phyloP scores from a whole-genome alignment of 64 coral and sea anemone genomes.

The Montipora sp. region DNA sequence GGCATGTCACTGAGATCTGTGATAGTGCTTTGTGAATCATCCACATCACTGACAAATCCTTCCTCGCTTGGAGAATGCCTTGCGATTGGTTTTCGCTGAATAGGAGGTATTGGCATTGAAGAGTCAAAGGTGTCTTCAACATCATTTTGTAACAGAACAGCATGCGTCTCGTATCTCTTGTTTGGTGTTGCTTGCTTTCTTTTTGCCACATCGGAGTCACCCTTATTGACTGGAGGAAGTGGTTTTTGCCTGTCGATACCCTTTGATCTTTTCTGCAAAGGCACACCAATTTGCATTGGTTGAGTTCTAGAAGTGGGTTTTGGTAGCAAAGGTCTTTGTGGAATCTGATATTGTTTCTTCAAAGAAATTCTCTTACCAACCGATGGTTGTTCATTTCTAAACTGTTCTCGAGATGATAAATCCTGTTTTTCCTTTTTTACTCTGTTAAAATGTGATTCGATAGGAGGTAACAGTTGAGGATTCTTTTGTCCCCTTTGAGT shows the following conservation, averaged over 20 bases:
- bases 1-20: constrained; percentile 32
- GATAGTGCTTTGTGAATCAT: constrained; percentile 16
- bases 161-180: constrained; percentile 81
- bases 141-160: constrained; percentile 46
- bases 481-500: constrained; percentile 55
- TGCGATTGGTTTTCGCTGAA: constrained; percentile 41
- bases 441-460: constrained; percentile 78
- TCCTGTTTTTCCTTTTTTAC: constrained; percentile 73
- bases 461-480: constrained; percentile 74
- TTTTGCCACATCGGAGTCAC: background rate
- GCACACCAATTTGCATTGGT: constrained; percentile 24
- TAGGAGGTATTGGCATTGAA: constrained; percentile 32
- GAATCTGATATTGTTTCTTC: background rate
- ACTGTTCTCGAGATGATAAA: background rate
- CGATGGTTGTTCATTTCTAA: constrained; percentile 5
- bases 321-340: background rate
- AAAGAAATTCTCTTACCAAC: constrained; percentile 25
- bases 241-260: constrained; percentile 91
- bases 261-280: constrained; percentile 63
- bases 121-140: background rate
- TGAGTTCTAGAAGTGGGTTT: constrained; percentile 22
- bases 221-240: constrained; percentile 75
- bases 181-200: constrained; percentile 87
- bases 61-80: constrained; percentile 6
- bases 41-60: background rate